Evolutionary conservation across 2,888 invertebrate species (phyloP), one percentile per base, ranked within the genome.

Genomic region (Schizotus pectinicornis): DNA sequence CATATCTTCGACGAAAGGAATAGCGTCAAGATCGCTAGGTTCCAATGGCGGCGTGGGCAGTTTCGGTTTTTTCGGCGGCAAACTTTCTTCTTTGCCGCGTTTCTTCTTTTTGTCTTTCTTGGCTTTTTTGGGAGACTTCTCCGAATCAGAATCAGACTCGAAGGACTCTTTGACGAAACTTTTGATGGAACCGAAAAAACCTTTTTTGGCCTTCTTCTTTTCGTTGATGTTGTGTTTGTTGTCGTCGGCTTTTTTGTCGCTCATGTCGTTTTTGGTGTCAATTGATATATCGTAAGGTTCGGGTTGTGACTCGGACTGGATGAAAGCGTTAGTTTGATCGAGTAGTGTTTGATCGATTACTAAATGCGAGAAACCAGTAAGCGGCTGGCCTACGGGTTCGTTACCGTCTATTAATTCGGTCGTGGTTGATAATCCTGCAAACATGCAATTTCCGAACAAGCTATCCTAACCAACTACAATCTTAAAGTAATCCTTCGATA

Each of bases 381-480:
- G 49, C 58, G 60, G 62, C 58, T 61, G 60, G 37, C 55, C 55
- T 62, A 57, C 38, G 48, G 53, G 45, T 53, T 77, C 77, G 67
- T 71, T 73, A 69, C 70, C 74, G 73, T 64, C 71, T 75, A 77
- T 73, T 71, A 71, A 70, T 72, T 75, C 62, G 60, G 76, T 75
- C 72, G 78, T 70, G 61, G 77, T 78, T 75, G 77, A 69, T 70
- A 70, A 73, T 79, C 79, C 80, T 80, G 80, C 67, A 80, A 80
- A 79, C 79, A 80, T 79, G 79, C 79, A 76, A 69, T 73, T 73
- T 22, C 77, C 78, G 75, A 77, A 78, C 75, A 77, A 78, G 77
- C 77, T 73, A 72, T 74, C 71, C 77, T 77, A 78, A 68, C 77
- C 77, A 77, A 76, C 68, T 72, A 73, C 68, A 71, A 69, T 66